phyloP scores from a whole-genome alignment of 2,113 vertebrate genomes.

The Ramphastos sulfuratus region DNA sequence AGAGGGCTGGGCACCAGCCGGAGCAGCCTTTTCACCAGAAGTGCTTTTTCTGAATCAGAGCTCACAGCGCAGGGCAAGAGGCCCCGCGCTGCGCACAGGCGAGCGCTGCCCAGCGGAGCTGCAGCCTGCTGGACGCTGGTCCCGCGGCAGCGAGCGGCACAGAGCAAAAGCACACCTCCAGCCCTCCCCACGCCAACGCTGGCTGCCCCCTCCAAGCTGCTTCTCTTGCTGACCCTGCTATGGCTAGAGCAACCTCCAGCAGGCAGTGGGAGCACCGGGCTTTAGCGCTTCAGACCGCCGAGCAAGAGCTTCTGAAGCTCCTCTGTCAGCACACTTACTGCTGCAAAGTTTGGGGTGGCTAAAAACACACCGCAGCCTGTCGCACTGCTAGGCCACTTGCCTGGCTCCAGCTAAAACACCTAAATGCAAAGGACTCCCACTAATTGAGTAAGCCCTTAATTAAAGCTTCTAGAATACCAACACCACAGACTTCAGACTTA shows the following conservation, averaged over 20 bases:
- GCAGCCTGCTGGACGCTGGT: not conserved
- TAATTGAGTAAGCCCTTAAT: not conserved
- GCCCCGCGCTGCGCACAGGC: not conserved
- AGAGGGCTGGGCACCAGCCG: not conserved
- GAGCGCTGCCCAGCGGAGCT: not conserved
- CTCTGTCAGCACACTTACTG: constrained; percentile 40
- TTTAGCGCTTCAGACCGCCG: constrained; percentile 14
- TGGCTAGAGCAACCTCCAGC: not conserved
- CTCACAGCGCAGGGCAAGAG: not conserved
- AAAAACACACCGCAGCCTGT: not conserved
- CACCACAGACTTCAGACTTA: not conserved
- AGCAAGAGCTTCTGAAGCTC: constrained; percentile 9
- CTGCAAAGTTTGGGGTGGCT: not conserved
- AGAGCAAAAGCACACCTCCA: rapidly evolving
- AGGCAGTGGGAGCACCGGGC: not conserved
- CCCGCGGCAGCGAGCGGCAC: not conserved
- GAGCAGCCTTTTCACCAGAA: not conserved
- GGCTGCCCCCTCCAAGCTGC: not conserved
- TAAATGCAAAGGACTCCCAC: not conserved
- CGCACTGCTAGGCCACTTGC: not conserved
- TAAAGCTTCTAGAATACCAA: not conserved
- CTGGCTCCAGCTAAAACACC: not conserved
- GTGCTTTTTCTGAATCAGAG: not conserved
- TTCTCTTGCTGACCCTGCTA: not conserved
- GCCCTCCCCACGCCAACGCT: not conserved